phyloP scores from a whole-genome alignment of 2,113 vertebrate species.

The Eretmochelys imbricata region DNA sequence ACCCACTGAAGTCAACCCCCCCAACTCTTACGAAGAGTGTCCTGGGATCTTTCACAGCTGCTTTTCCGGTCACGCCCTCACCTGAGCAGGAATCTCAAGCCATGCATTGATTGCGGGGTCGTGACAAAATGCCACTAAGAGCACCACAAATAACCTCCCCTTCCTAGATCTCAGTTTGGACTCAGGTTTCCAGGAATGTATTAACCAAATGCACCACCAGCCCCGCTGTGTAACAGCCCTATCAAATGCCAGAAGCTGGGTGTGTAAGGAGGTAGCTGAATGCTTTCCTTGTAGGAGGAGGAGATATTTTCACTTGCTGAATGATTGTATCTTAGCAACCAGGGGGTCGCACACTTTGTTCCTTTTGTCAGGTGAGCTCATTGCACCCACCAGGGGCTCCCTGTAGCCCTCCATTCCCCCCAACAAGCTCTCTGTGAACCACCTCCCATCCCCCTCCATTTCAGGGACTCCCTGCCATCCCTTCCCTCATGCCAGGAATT shows the following conservation, averaged over 20 bases:
- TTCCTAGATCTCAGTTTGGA: not conserved
- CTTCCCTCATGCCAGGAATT: rapidly evolving
- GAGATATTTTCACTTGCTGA: not conserved
- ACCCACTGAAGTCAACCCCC: not conserved
- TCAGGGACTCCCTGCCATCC: not conserved
- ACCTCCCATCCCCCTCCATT: no score
- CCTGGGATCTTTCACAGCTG: not conserved
- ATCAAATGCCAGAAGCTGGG: not conserved
- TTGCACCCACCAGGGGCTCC: not conserved
- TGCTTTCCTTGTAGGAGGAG: not conserved
- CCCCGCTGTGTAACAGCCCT: no score
- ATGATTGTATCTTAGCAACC: not conserved
- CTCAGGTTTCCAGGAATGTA: not conserved
- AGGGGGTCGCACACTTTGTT: not conserved
- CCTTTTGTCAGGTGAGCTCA: not conserved
- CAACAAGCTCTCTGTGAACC: not conserved
- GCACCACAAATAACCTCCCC: not conserved
- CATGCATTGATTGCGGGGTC: not conserved
- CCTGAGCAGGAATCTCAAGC: not conserved
- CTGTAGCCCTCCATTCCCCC: not conserved
- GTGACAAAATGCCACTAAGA: not conserved
- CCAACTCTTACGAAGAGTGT: not conserved
- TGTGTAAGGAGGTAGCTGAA: not conserved
- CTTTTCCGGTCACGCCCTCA: not conserved
- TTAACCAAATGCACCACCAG: not conserved